These are phyloP conservation scores for Bombus consobrinus DNA, from an alignment of 1,140 invertebrate genomes.

Conservation along the genomic window DNA sequence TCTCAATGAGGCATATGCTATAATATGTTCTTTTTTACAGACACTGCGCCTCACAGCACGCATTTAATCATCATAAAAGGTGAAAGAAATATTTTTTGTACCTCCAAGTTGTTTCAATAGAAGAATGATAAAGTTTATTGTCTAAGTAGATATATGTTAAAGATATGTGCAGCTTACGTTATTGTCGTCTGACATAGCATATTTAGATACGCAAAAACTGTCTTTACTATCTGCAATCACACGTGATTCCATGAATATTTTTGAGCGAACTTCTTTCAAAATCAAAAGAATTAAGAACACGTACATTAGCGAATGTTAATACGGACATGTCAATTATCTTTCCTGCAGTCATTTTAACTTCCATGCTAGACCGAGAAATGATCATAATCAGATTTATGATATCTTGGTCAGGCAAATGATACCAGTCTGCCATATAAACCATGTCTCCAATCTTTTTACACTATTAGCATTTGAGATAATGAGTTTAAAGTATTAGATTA, in stretches of 20 bases:
- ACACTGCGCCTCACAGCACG: no score
- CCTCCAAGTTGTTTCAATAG: background rate
- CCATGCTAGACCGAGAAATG: slow-evolving; percentile 60
- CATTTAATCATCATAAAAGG: no score
- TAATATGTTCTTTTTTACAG: no score
- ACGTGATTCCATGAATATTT: background rate
- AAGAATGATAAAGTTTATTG: background rate
- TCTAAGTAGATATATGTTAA: background rate
- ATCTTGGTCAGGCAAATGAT: slow-evolving; percentile 52
- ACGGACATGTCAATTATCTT: slow-evolving; percentile 66
- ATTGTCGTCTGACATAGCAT: slow-evolving; percentile 22
- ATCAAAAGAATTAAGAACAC: slow-evolving; percentile 17
- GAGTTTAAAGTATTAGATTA: background rate
- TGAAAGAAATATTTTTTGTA: background rate
- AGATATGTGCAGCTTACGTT: background rate
- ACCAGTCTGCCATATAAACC: slow-evolving; percentile 68
- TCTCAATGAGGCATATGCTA: no score
- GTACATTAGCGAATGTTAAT: slow-evolving; percentile 67
- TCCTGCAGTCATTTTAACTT: slow-evolving; percentile 66
- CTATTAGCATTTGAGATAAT: slow-evolving; percentile 20
- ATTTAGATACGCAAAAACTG: slow-evolving; percentile 52
- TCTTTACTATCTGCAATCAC: slow-evolving; percentile 45
- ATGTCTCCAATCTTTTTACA: slow-evolving; percentile 63
- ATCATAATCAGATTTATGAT: slow-evolving; percentile 62
- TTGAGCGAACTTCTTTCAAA: background rate